Conservation (phyloP, 2,888 invertebrate genomes). For the Adineta ricciae region DNA sequence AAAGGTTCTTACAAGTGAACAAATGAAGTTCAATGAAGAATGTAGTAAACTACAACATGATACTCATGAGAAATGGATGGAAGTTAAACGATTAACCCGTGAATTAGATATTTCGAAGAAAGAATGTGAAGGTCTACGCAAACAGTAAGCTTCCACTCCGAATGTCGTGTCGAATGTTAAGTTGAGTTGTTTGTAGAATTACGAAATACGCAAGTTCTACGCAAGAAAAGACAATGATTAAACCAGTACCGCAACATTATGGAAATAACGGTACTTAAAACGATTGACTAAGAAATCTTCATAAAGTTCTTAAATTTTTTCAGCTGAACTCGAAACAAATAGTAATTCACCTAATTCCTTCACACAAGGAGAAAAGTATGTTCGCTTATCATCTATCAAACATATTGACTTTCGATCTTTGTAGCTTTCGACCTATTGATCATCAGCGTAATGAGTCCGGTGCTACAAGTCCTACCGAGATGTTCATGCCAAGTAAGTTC, state of each 20-base stretch:
- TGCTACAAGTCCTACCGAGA: background rate
- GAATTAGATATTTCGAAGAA: background rate
- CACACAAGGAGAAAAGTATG: background rate
- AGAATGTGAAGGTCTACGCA: constrained; percentile 6
- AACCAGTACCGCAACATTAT: background rate
- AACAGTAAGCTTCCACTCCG: background rate
- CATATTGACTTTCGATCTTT: background rate
- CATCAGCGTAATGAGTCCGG: background rate
- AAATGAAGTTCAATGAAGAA: constrained; percentile 17
- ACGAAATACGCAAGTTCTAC: background rate
- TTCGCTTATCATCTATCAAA: background rate
- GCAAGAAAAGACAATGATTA: background rate
- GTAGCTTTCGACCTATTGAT: constrained; percentile 3
- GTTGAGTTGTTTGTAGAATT: background rate
- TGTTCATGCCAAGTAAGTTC: background rate
- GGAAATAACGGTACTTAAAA: background rate
- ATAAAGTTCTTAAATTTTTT: background rate
- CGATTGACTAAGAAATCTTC: no score
- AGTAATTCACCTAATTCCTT: background rate
- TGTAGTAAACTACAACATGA: background rate
- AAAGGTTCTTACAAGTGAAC: background rate
- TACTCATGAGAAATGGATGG: background rate
- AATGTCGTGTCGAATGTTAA: no score
- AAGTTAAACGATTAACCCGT: background rate
- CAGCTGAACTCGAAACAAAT: background rate